phyloP scores from a whole-genome alignment of 2,888 invertebrate genomes.

The Hanleya hanleyi region DNA sequence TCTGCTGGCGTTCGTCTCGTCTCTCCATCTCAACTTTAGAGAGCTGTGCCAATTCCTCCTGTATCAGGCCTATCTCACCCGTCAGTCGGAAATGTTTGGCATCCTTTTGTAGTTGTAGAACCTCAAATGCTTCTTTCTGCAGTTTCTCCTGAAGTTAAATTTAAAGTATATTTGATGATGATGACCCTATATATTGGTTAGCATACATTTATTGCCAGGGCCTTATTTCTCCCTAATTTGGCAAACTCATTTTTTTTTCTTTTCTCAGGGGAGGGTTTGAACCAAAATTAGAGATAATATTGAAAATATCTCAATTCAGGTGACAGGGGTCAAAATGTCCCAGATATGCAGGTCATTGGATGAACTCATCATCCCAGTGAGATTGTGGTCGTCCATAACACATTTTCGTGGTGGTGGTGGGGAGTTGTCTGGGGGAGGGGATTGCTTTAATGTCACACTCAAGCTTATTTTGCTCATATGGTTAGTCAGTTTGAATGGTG shows the following conservation, averaged over 20 bases:
- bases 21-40: conserved; percentile 66
- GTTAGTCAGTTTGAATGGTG: no score
- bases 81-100: conserved; percentile 62
- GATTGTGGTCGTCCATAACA: no score
- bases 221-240: not conserved
- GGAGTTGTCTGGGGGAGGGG: no score
- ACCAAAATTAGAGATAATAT: no score
- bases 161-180: not conserved
- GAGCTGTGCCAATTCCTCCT: conserved; percentile 67
- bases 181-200: not conserved
- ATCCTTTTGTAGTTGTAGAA: conserved; percentile 68
- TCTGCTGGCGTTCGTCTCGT: conserved; percentile 49
- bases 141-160: conserved; percentile 59
- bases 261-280: no score
- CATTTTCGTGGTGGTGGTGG: no score
- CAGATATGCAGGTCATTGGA: no score
- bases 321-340: no score
- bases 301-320: no score
- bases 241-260: not conserved
- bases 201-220: not conserved
- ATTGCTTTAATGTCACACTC: no score
- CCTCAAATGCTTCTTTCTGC: conserved; percentile 70
- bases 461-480: no score
- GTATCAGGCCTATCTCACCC: conserved; percentile 67
- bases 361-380: no score